Conservation (phyloP, 2,797 vertebrate species). For the Mormyrus proboscirostris region DNA sequence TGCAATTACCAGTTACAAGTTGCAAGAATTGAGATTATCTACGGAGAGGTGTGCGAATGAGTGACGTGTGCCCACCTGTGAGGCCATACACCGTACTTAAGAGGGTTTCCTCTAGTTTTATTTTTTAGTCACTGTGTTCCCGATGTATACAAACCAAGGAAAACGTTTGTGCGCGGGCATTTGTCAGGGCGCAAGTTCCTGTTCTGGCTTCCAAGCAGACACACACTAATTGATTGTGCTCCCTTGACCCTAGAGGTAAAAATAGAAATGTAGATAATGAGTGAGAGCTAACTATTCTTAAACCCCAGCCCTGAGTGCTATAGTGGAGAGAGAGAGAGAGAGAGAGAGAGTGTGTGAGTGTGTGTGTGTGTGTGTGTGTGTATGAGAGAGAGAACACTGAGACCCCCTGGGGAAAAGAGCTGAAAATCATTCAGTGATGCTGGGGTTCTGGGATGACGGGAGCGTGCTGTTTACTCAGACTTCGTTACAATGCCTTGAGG, state of each 20-base stretch:
- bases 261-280: conserved; percentile 53
- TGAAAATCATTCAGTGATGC: background rate
- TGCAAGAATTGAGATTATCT: background rate
- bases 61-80: background rate
- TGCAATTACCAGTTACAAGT: conserved; percentile 11
- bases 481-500: conserved; percentile 33
- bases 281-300: conserved; percentile 50
- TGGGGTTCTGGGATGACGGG: conserved; percentile 26
- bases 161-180: background rate
- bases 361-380: too few relatives aligned
- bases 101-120: background rate
- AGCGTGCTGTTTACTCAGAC: conserved; percentile 23
- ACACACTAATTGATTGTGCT: conserved; percentile 56
- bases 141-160: background rate
- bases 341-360: background rate
- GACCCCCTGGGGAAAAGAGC: background rate
- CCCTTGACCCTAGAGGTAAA: conserved; percentile 58
- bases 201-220: conserved; percentile 51
- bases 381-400: too few relatives aligned
- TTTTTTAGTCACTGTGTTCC: background rate
- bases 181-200: conserved; percentile 11
- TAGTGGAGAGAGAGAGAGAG: conserved; percentile 23
- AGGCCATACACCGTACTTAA: background rate
- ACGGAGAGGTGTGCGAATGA: background rate
- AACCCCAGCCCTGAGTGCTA: conserved; percentile 35